Evolutionary conservation across 2,888 invertebrate species (phyloP), one percentile per base, ranked within the genome.

Genomic region (Myopa testacea): DNA sequence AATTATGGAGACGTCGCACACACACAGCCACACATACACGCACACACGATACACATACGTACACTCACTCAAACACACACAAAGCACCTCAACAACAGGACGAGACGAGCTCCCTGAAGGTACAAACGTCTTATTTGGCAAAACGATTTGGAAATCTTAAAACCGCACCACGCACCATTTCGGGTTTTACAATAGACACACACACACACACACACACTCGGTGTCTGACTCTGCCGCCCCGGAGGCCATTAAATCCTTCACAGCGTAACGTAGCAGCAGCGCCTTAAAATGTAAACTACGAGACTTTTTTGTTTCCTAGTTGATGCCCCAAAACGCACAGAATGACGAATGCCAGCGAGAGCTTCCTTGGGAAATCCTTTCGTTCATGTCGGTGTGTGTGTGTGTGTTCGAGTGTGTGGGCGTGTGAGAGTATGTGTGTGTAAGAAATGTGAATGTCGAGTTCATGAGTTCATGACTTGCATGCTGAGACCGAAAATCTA

Each of bases 231-330:
- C 8, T 26, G 34, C 26, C 73, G 67, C 10, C 68, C 75, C 68
- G 60, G 75, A 75, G 75, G 75, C 69, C 75, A 60, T 75, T 75
- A 75, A 75, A 75, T 75, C 75, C 75, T 75, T 75, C 75, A 75
- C 75, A 38, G 6, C 12, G 37, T 1, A 55, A n/a, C 55, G n/a
- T 14, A 50, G 50, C 55, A 55, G 38, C 14, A 34, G 16, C 14
- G 40, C 69, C 60, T 38, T 58, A 55, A 67, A 75, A 75, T 58
- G 67, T 37, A 37, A 67, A 55, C 26, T 26, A 52, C 55, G 38
- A 65, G 37, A 74, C 0, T 45, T 38, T 45, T 38, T 37, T 40
- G 16, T 68, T 68, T 40, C 38, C 38, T 16, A n/a, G n/a, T 45
- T 6, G 37, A 52, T n/a, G 52, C 19, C 45, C 26, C n/a, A 72